Evolutionary conservation across 2,888 invertebrate species (phyloP).

Genomic region (Lepetodrilus schrolli): DNA sequence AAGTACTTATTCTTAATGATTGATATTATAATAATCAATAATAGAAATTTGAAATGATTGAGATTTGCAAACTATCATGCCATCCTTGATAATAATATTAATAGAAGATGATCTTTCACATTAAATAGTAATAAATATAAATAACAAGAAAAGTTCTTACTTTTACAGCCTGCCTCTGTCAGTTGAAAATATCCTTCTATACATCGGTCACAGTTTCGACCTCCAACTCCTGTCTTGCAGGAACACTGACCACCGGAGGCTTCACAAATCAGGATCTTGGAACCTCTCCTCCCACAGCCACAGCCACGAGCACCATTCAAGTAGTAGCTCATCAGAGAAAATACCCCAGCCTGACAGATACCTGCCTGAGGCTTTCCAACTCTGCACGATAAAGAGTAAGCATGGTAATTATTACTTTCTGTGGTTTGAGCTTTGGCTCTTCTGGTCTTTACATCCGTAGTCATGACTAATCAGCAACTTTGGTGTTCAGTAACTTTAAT

Average conservation of each 20-base stretch:
- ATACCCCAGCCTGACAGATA: constrained; percentile 43
- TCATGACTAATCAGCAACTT: too few relatives aligned
- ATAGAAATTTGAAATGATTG: too few relatives aligned
- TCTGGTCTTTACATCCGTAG: too few relatives aligned
- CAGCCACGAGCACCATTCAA: constrained; percentile 55
- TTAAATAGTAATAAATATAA: not conserved
- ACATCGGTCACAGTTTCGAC: constrained; percentile 59
- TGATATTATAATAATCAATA: too few relatives aligned
- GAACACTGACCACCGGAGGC: constrained; percentile 56
- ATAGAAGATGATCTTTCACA: not conserved
- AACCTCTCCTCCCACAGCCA: constrained; percentile 56
- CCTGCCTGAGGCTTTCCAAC: not conserved
- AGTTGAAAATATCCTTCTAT: constrained; percentile 49
- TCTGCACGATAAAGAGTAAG: constrained; percentile 19
- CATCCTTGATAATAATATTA: too few relatives aligned
- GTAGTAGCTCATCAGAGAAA: constrained; percentile 53
- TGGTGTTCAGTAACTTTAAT: too few relatives aligned
- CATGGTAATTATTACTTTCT: too few relatives aligned
- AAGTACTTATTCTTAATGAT: too few relatives aligned
- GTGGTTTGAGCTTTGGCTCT: too few relatives aligned
- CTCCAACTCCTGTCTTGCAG: constrained; percentile 61
- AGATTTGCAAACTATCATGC: too few relatives aligned
- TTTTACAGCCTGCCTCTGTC: constrained; percentile 49
- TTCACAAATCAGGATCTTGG: constrained; percentile 44
- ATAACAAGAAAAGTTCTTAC: constrained; percentile 41